Base-by-base conservation (phyloP, 2,797 vertebrate genomes). In the Semotilus atromaculatus region DNA sequence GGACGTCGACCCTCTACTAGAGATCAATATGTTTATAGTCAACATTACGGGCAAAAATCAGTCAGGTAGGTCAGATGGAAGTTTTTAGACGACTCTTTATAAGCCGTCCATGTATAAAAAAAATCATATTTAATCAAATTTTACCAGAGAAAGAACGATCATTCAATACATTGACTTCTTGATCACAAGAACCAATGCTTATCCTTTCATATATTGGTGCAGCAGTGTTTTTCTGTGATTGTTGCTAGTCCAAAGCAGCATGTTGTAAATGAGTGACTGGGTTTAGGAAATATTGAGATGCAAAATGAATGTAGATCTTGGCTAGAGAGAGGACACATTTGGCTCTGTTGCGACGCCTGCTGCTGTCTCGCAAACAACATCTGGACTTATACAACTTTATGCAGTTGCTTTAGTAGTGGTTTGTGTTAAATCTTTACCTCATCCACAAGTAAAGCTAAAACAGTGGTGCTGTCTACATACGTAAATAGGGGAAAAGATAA, bases 1-100 rank as follows among this genome's bases (percentile, higher is more conserved):
- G n/a, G 72, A 16, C 9, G 88, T 78, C 7, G 86, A 84, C 55
- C 87, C 92, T 67, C 66, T 89, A 21, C 91, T 93, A 58, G 92
- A 86, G 88, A 93, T 95, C 19, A 93, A 95, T 86, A 51, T 98
- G 87, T 94, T 96, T 91, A 78, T 98, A 86, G 93, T 98, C 92
- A 92, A 93, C 78, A 82, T 98, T 90, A 83, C 91, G 76, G 89
- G 92, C 87, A 92, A 51, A 1, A 94, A 97, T 78, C 92, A 95
- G 40, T 96, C 97, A 95, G 96, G 98, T 99, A 95, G 94, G 95
- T 34, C n/a, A 43, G 1, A 77, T 58, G 7, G 31, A 75, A 7
- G 11, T 55, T 29, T 62, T 60, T 13, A 26, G 26, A 62, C 5
- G 1, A 29, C 23, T 66, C 40, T 55, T 53, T 1, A 11, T 43